These are phyloP conservation scores for Drosophila melanosoma DNA, from an alignment of 2,888 invertebrate species.

Conservation along the genomic window DNA sequence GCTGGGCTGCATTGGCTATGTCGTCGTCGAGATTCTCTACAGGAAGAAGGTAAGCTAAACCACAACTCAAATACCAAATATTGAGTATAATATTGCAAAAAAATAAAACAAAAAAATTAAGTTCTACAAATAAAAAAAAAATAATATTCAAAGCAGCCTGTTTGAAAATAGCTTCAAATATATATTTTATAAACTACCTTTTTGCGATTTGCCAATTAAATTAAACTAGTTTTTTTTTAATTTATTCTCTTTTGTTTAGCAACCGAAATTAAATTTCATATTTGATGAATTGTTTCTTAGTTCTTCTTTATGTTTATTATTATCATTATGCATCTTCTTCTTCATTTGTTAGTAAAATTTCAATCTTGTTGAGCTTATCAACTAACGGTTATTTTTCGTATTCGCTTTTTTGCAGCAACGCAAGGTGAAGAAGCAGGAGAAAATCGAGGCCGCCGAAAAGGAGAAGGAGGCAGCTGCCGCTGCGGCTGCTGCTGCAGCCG, in stretches of 20 bases:
- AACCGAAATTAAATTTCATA: not conserved
- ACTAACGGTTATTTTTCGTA: not conserved
- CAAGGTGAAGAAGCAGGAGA: constrained; percentile 90
- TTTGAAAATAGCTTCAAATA: not conserved
- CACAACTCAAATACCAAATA: not conserved
- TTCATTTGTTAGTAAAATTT: not conserved
- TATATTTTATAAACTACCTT: not conserved
- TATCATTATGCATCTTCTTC: not conserved
- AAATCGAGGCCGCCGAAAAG: constrained; percentile 86
- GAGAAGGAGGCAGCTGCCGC: constrained; percentile 88
- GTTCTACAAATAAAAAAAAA: not conserved
- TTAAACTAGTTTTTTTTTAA: not conserved
- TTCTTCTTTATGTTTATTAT: not conserved
- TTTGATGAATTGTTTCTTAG: not conserved
- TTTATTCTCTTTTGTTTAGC: not conserved
- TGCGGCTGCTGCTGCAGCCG: constrained; percentile 87
- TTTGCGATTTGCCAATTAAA: not conserved
- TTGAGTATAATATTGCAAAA: not conserved
- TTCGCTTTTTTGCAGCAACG: constrained; percentile 85
- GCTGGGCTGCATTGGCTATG: constrained; percentile 91
- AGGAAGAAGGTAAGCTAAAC: constrained; percentile 89
- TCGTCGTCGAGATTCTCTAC: constrained; percentile 92
- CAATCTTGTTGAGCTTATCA: too few species aligned
- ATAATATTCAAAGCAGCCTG: not conserved
- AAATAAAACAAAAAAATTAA: not conserved